Base-by-base conservation (phyloP, 2,888 invertebrate species). In the Athripsodes cinereus region DNA sequence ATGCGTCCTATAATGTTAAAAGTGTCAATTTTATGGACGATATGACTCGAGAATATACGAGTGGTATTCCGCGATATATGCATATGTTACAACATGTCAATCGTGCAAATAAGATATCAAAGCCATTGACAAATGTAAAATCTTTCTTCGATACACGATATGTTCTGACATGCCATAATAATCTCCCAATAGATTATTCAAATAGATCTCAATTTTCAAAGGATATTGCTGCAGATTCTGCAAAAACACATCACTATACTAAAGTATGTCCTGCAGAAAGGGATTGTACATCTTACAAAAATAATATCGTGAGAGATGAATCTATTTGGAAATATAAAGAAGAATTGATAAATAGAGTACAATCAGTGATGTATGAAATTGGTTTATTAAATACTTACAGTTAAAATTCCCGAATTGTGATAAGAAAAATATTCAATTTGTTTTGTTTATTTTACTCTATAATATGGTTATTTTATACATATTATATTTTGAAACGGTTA, bases 141-240 rank as follows among this genome's bases (percentile, higher is more conserved):
- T 92, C 93, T 73, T 94, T 95, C 79, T 93, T 94, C 74, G 90
- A 92, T 75, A 91, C 93, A 26, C 90, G 90, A 67, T 85, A 89
- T 66, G 93, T 93, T 55, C 81, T 94, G 50, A 89, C 92, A 31
- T 79, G 94, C 63, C 94, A 95, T 79, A 95, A 95, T 74, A 94
- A 95, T 74, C 94, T 93, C 71, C 94, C 94, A 26, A 74, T 94
- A 65, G 22, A 48, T 8, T 75, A 94, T 65, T 89, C 90, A 59
- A 94, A 94, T 69, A 18, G 22, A 2, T 18, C 11, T 22, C 93
- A 92, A 74, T 31, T 21, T 16, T 19, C 54, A 11, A 93, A 88
- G 75, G 83, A 91, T 57, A 85, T 96, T 64, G 87, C 90, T 65
- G 88, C 88, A 21, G 78, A 79, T 35, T 86, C 88, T 68, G 96